Conservation (phyloP, 2,113 vertebrate genomes). For the Neopipo cinnamomea region DNA sequence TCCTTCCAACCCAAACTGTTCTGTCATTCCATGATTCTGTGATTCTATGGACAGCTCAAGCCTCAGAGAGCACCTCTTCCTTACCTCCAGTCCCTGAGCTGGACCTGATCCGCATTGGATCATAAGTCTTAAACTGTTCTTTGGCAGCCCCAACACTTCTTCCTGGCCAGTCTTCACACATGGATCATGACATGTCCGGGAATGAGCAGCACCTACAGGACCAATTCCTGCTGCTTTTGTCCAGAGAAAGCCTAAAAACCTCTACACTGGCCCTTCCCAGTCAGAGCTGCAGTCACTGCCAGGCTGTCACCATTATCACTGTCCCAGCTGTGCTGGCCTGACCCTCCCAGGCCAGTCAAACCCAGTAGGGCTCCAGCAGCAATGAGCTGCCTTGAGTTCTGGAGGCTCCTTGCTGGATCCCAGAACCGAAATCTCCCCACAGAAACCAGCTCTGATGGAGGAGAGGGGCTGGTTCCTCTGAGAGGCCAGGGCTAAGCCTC, state of each 20-base stretch:
- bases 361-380: neutral
- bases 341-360: neutral
- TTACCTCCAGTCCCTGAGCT: neutral
- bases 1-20: neutral
- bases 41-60: neutral
- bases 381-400: neutral
- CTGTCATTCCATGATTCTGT: neutral
- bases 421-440: neutral
- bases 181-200: accelerated
- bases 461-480: neutral
- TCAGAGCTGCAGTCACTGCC: neutral
- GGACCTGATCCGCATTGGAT: neutral
- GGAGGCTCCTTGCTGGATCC: neutral
- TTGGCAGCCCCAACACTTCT: neutral
- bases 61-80: neutral
- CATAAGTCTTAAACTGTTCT: neutral
- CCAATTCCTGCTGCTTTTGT: neutral
- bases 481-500: neutral
- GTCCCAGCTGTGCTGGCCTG: neutral
- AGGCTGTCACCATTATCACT: neutral
- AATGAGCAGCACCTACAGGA: neutral
- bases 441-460: neutral
- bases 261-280: neutral
- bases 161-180: neutral
- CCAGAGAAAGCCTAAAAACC: neutral